These are phyloP conservation scores for Halcyon senegalensis DNA, from an alignment of 2,113 vertebrate genomes.

Conservation along the genomic window DNA sequence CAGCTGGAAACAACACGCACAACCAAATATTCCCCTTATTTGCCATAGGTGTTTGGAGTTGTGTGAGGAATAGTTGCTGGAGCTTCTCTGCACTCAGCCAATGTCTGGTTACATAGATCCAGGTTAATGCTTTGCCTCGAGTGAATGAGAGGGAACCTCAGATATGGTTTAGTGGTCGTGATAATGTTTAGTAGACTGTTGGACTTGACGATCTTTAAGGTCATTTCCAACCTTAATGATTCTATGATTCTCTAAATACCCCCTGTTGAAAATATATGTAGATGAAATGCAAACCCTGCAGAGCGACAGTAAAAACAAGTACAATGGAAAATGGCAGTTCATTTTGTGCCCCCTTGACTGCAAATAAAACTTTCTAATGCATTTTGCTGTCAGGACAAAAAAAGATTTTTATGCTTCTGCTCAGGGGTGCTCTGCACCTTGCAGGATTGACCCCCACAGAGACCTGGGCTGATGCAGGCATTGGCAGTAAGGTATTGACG, in stretches of 20 bases:
- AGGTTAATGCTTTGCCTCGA: neutral
- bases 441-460: neutral
- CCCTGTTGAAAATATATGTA: accelerated
- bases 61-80: neutral
- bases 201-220: too few relatives aligned
- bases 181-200: too few relatives aligned
- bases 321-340: neutral
- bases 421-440: neutral
- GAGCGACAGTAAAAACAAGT: neutral
- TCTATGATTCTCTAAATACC: neutral
- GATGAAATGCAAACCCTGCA: neutral
- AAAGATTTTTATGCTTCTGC: neutral
- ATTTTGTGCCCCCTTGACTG: neutral
- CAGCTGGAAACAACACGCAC: neutral
- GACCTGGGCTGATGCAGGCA: neutral
- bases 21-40: neutral
- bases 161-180: neutral
- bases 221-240: too few relatives aligned
- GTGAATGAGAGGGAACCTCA: neutral
- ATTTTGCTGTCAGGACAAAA: neutral
- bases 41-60: neutral
- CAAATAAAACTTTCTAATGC: neutral
- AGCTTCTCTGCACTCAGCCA: neutral
- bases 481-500: neutral
- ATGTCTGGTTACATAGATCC: neutral